Evolutionary conservation across 1,140 invertebrate genomes (phyloP), one percentile per base, ranked within the genome.

Genomic region (Papilio xuthus): DNA sequence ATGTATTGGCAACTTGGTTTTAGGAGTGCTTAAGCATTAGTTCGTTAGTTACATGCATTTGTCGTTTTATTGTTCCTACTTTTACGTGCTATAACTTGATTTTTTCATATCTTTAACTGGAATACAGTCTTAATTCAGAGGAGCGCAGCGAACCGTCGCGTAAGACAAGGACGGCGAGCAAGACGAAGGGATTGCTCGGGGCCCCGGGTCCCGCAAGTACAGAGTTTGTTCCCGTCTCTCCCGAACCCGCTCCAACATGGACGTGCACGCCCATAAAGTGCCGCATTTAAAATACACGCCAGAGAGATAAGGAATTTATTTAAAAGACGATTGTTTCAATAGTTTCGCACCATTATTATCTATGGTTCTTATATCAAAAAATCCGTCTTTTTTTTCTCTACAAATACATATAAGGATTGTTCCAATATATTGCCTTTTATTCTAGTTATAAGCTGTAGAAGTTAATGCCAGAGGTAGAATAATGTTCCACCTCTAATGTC

Each of bases 181-280:
- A 94, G 94, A 94, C 93, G 94, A 94, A 94, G 94, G 94, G 94
- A 67, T 94, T 94, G 93, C 92, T 93, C 89, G 81, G 92, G 93
- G 94, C 94, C 93, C 85, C 83, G 85, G 44, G 60, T 28, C 60
- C 60, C 60, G 23, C 83, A 94, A 94, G 92, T 92, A 93, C 79
- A 81, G 89, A 87, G 84, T 92, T 92, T 90, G 82, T 81, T 71
- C 75, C 71, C 82, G 47, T 83, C 71, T 42, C 69, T 75, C 77
- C 73, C 77, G 77, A 93, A 86, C 84, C 86, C 67, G 41, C 80
- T 91, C 82, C 89, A 86, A 90, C 85, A 93, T 94, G 83, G 85
- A 82, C 91, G 88, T 81, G 89, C 89, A 83, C 87, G 91, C 79
- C 86, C 88, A 94, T 93, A 94, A 94, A 94, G 94, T 87, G 90